Percentiles rank a stretch among this genome's conserved stretches.
phyloP scores from a whole-genome alignment of 2,797 vertebrate genomes.

The Phyllotis vaccarum region DNA sequence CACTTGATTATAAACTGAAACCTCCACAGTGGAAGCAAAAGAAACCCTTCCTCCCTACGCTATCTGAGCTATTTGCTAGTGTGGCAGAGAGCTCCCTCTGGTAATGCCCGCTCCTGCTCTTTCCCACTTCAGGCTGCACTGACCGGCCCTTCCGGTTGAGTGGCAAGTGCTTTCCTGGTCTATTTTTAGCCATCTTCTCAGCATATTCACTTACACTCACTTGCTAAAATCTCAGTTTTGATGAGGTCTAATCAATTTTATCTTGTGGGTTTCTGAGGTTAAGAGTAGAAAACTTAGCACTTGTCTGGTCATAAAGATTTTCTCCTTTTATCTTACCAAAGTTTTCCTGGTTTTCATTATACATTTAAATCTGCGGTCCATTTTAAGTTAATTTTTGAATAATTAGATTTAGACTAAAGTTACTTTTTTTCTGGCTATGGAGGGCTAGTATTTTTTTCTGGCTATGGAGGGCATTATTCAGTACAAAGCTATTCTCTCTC shows the following conservation, averaged over 20 bases:
- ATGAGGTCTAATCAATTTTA: background rate
- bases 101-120: background rate
- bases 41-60: background rate
- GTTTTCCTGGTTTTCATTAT: background rate
- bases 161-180: background rate
- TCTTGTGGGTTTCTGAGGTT: background rate
- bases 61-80: background rate
- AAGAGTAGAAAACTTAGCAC: background rate
- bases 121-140: fast-evolving
- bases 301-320: background rate
- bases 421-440: background rate
- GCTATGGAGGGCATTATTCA: background rate
- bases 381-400: background rate
- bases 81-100: background rate
- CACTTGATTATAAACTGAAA: background rate
- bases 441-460: too few species aligned
- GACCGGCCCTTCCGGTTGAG: background rate
- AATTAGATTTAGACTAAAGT: background rate
- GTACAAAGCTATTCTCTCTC: background rate
- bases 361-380: background rate
- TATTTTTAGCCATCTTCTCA: background rate
- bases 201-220: background rate
- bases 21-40: background rate
- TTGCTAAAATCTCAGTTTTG: background rate
- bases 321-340: background rate